Conservation (phyloP, 2,888 invertebrate species). For the Mycalesis mineus region DNA sequence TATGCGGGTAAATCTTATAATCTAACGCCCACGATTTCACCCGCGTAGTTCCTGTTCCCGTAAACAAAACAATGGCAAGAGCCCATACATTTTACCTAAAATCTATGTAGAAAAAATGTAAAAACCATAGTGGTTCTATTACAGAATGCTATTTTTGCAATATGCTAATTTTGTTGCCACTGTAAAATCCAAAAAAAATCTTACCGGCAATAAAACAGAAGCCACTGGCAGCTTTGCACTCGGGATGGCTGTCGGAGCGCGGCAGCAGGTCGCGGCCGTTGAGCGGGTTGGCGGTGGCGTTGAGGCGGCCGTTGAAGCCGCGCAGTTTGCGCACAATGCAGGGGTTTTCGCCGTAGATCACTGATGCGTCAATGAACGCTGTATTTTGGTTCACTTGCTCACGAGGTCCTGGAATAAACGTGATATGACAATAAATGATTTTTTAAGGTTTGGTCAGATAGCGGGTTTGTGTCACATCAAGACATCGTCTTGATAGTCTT, state of each 20-base stretch:
- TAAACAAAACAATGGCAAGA: no score
- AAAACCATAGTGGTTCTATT: no score
- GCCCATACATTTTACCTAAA: no score
- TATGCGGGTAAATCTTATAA: no score
- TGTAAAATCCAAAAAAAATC: conserved; percentile 16
- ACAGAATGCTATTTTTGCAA: no score
- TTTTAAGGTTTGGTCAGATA: no score
- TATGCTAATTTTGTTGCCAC: no score
- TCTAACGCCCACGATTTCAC: no score
- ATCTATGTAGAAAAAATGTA: no score
- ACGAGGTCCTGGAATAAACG: conserved; percentile 81
- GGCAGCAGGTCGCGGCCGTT: conserved; percentile 89
- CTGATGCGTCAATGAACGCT: conserved; percentile 91
- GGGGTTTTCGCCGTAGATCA: conserved; percentile 92
- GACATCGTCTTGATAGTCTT: no score
- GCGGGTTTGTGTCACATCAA: no score
- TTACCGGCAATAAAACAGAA: conserved; percentile 91
- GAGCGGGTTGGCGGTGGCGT: conserved; percentile 85
- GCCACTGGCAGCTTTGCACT: conserved; percentile 91
- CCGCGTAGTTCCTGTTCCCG: no score
- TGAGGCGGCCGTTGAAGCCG: conserved; percentile 88
- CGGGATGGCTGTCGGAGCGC: conserved; percentile 86
- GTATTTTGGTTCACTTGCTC: conserved; percentile 97
- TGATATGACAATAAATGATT: not conserved
- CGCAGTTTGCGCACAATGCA: conserved; percentile 88